Evolutionary conservation across 2,113 vertebrate species (phyloP), one percentile per base, ranked within the genome.

Genomic region (Varanus komodoensis): DNA sequence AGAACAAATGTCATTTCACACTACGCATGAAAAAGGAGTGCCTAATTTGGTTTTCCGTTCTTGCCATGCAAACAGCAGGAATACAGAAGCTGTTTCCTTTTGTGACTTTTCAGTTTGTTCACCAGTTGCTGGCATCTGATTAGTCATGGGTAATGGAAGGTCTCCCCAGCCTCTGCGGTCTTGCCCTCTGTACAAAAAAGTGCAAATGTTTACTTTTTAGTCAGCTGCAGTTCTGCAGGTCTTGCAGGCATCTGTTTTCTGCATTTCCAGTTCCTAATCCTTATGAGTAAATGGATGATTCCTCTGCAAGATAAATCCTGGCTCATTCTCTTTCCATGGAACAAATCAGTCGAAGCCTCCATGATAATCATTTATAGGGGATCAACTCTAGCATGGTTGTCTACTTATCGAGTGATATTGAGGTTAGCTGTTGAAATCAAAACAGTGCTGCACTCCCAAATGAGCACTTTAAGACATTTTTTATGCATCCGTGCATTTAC

Each of bases 351-450:
- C 3, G 7, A 6, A 32, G 34, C 21, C 67, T 38, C 21, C 54
- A 12, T 57, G 14, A 82, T 75, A 75, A 82, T 83, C 54, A n/a
- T 82, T 84, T 74, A n/a, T n/a, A 67, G 19, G 69, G 54, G 84
- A 83, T 83, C 11, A 15, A 29, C 71, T 84, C 4, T 84, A 38
- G 29, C 32, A 48, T 8, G 44, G 71, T 79, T 68, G 29, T 84
- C 73, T n/a, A 84, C 82, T 91, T 87, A 83, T n/a, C 61, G 32
- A 68, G 15, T 67, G 6, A 87, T 48, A 52, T 19, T 57, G 67
- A 86, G 44, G 52, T 73, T 57, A 86, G 84, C 32, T 14, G 69
- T 17, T 80, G 21, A 68, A 87, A 3, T 89, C 74, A 8, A 86
- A 19, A 75, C 3, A 75, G 50, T 88, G 83, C 29, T 64, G 57